Conservation (phyloP, 2,888 invertebrate species). For the Rhodophaea formosa region DNA sequence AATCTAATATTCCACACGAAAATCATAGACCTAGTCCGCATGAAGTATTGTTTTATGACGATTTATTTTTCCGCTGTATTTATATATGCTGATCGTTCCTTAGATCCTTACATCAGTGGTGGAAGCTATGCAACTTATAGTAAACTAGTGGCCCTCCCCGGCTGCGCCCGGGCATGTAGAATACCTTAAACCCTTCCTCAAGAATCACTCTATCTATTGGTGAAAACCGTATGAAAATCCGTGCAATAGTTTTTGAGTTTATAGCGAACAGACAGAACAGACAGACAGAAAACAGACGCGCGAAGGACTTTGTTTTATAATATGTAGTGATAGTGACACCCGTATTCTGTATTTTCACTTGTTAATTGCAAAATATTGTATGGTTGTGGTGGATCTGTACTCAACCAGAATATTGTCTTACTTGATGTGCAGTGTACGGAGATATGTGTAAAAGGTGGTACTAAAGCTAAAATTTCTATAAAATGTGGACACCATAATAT, state of each 20-base stretch:
- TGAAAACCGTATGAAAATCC: no score
- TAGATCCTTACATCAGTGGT: background rate
- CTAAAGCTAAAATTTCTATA: background rate
- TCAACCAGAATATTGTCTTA: slow-evolving; percentile 39
- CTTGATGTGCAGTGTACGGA: slow-evolving; percentile 43
- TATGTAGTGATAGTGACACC: no score
- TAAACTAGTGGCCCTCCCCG: no score
- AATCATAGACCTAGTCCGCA: background rate
- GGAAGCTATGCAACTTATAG: background rate
- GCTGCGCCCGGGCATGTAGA: no score
- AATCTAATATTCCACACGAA: background rate
- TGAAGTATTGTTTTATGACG: background rate
- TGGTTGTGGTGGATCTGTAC: slow-evolving; percentile 40
- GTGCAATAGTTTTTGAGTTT: no score
- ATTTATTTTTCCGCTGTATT: background rate
- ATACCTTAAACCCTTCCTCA: no score
- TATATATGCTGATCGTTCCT: background rate
- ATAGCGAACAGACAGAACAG: no score
- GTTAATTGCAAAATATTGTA: background rate
- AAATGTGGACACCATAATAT: background rate
- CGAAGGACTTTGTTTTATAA: no score
- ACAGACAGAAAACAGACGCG: no score
- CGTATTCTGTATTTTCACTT: slow-evolving; percentile 33
- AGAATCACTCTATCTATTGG: no score
- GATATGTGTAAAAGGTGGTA: background rate